These are phyloP conservation scores for Etheostoma nigrum DNA, from an alignment of 2,797 vertebrate species.

Conservation along the genomic window DNA sequence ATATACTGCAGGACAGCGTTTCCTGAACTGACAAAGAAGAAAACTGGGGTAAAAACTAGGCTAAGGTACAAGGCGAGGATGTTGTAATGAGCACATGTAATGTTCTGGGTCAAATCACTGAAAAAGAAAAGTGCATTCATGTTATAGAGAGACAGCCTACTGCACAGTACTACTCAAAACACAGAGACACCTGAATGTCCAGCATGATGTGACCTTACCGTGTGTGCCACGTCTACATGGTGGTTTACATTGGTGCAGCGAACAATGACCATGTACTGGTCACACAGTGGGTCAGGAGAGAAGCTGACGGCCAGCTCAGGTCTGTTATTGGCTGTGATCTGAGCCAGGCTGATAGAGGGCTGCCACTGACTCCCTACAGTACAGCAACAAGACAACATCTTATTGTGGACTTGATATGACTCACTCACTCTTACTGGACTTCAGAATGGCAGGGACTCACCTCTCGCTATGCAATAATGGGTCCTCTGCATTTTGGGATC, in stretches of 20 bases:
- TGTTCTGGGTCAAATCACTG: constrained; percentile 49
- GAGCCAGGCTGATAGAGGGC: constrained; percentile 70
- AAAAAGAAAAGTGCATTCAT: not conserved
- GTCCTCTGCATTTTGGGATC: constrained; percentile 63
- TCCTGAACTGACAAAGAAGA: constrained; percentile 9
- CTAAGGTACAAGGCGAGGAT: constrained; percentile 18
- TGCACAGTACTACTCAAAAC: not conserved
- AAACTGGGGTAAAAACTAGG: constrained; percentile 47
- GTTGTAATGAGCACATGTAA: constrained; percentile 20
- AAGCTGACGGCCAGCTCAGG: constrained; percentile 68
- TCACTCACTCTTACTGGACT: not conserved
- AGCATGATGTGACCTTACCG: constrained; percentile 39
- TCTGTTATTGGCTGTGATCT: not conserved
- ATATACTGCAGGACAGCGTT: not conserved
- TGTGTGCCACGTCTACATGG: not conserved
- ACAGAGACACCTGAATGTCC: not conserved
- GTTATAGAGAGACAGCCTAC: not conserved
- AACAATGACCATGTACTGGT: constrained; percentile 62
- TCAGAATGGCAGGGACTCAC: constrained; percentile 55
- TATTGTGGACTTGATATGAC: not conserved
- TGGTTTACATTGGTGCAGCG: not conserved
- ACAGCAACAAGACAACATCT: not conserved
- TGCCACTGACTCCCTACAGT: constrained; percentile 79
- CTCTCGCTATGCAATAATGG: constrained; percentile 76
- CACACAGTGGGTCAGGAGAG: constrained; percentile 49